phyloP scores from a whole-genome alignment of 64 coral and sea anemone species.

The Montipora capricornis region DNA sequence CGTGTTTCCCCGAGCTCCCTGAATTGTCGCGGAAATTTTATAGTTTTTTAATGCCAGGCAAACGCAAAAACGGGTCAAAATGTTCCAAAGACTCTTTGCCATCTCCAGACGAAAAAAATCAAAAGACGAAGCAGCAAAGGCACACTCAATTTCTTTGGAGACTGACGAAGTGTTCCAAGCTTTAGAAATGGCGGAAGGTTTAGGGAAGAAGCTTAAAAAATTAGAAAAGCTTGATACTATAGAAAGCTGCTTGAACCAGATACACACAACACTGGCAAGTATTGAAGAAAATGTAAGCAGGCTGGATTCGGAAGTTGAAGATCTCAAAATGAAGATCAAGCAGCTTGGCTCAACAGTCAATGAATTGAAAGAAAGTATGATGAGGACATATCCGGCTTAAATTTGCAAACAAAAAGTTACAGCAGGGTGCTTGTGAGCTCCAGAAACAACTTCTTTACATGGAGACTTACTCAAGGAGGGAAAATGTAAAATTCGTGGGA shows the following conservation, averaged over 20 bases:
- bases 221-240: neutral
- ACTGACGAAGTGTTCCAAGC: conserved; percentile 1
- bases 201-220: neutral
- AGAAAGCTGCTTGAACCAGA: neutral
- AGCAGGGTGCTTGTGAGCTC: neutral
- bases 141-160: neutral
- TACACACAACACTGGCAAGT: neutral
- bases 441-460: neutral
- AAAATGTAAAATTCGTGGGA: too few relatives aligned
- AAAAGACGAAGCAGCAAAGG: neutral
- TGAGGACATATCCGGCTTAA: conserved; percentile 5
- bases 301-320: conserved; percentile 1
- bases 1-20: conserved; percentile 2
- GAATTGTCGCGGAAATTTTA: neutral
- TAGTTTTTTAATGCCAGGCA: neutral
- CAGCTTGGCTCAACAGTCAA: neutral
- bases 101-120: neutral
- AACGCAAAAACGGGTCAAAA: neutral
- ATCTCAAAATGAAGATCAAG: neutral
- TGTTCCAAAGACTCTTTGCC: neutral
- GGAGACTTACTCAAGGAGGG: neutral
- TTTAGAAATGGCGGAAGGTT: neutral
- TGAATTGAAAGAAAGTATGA: neutral
- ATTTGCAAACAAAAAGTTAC: neutral
- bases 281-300: neutral